Percentiles rank a stretch among this genome's conserved stretches.
phyloP scores from a whole-genome alignment of 1,140 invertebrate species.

The Bombyx mandarina region DNA sequence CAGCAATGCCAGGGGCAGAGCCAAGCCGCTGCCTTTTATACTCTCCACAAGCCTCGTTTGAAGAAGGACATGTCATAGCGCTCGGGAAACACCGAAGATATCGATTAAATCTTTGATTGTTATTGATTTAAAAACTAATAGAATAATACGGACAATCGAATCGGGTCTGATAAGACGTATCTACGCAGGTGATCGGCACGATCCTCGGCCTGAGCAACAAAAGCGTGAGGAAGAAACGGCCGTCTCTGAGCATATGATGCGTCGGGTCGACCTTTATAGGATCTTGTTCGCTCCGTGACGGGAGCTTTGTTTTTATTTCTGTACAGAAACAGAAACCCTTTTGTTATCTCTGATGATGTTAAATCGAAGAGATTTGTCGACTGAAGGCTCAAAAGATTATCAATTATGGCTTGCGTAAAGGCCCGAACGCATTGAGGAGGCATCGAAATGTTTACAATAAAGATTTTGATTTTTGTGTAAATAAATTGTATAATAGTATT shows the following conservation, averaged over 20 bases:
- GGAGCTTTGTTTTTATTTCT: conserved; percentile 55
- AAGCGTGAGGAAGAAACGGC: conserved; percentile 81
- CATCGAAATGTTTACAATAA: too few species aligned
- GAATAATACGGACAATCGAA: background rate
- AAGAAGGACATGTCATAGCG: too few species aligned
- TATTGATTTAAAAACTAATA: background rate
- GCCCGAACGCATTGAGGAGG: conserved; percentile 1
- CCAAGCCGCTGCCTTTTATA: too few species aligned
- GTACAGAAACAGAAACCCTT: conserved; percentile 29
- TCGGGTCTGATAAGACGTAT: background rate
- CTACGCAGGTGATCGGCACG: conserved; percentile 76
- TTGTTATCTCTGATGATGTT: conserved; percentile 24
- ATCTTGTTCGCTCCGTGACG: conserved; percentile 48
- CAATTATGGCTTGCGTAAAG: conserved; percentile 9
- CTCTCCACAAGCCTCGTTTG: too few species aligned
- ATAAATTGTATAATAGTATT: too few species aligned
- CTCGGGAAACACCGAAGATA: background rate
- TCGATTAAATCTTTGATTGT: background rate
- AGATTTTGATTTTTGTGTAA: too few species aligned
- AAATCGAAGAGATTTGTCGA: conserved; percentile 26
- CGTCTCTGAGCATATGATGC: conserved; percentile 79
- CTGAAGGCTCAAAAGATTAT: conserved; percentile 13
- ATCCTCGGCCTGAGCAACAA: conserved; percentile 84
- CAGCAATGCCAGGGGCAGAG: too few species aligned
- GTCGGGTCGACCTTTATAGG: conserved; percentile 17